These are phyloP conservation scores for Ethmia dodecea DNA, from an alignment of 2,888 invertebrate genomes.

Conservation along the genomic window DNA sequence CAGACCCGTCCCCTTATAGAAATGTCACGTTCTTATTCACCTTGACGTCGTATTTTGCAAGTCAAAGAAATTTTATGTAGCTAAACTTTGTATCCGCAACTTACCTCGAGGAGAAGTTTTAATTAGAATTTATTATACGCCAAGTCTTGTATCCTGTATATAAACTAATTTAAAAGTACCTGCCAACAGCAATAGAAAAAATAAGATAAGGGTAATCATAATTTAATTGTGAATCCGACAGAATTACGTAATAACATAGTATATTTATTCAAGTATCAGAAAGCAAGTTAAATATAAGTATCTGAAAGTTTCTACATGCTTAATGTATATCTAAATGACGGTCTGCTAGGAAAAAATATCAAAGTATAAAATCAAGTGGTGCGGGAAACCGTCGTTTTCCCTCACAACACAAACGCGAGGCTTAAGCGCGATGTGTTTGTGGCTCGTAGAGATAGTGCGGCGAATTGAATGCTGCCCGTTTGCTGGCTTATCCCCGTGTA, in stretches of 20 bases:
- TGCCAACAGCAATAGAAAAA: too few species aligned
- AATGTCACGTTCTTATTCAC: conserved; percentile 34
- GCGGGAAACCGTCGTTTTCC: conserved; percentile 30
- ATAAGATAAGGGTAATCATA: too few species aligned
- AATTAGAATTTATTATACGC: too few species aligned
- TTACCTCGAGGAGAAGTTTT: too few species aligned
- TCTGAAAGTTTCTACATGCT: too few species aligned
- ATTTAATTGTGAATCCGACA: too few species aligned
- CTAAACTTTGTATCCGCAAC: too few species aligned
- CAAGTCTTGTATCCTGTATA: too few species aligned
- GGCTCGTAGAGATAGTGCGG: conserved; percentile 50
- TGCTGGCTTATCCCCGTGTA: conserved; percentile 54
- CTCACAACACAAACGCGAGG: conserved; percentile 39
- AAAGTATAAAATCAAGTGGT: conserved; percentile 8
- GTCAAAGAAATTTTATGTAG: conserved; percentile 46
- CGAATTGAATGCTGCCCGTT: conserved; percentile 62
- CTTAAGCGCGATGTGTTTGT: conserved; percentile 46
- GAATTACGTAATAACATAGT: too few species aligned
- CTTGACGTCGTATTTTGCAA: conserved; percentile 45
- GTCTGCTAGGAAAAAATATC: conserved; percentile 2
- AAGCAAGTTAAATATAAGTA: too few species aligned
- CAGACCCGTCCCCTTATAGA: conserved; percentile 33
- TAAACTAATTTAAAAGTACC: too few species aligned
- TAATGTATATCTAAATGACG: conserved; percentile 3
- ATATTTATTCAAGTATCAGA: too few species aligned